Percentiles rank a stretch among this genome's conserved stretches.
These are phyloP conservation scores for Limenitis camilla DNA, from an alignment of 2,888 invertebrate species.

Conservation along the genomic window DNA sequence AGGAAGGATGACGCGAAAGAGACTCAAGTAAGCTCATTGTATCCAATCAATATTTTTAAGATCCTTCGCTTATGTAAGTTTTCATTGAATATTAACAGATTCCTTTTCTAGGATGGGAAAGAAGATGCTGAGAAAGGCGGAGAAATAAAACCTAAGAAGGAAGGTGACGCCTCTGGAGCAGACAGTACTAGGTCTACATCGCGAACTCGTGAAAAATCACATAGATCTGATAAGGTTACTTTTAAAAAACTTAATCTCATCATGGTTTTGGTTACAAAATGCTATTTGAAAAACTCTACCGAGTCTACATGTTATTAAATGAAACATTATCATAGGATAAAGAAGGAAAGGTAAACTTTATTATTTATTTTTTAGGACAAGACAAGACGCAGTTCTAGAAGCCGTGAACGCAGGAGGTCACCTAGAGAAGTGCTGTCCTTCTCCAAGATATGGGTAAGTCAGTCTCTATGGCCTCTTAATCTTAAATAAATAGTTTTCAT, in stretches of 20 bases:
- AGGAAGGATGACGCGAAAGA: slow-evolving; percentile 53
- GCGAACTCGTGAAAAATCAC: slow-evolving; percentile 54
- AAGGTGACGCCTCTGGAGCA: slow-evolving; percentile 55
- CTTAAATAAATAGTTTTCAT: background rate
- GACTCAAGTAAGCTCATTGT: slow-evolving; percentile 35
- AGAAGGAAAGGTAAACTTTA: background rate
- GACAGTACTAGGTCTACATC: slow-evolving; percentile 54
- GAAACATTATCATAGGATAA: background rate
- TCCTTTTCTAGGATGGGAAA: slow-evolving; percentile 40
- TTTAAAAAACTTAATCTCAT: background rate
- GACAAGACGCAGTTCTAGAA: slow-evolving; percentile 57
- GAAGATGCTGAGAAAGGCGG: slow-evolving; percentile 43
- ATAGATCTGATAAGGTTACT: slow-evolving; percentile 69
- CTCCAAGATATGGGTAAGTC: slow-evolving; percentile 83
- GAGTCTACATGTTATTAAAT: background rate
- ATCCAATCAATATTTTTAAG: background rate
- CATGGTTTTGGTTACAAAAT: background rate
- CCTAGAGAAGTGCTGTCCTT: slow-evolving; percentile 83
- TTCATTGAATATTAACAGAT: background rate
- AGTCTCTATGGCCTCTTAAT: background rate
- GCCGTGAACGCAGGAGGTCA: slow-evolving; percentile 69
- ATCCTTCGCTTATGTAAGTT: background rate
- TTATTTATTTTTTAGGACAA: slow-evolving; percentile 34
- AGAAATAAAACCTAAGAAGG: slow-evolving; percentile 56
- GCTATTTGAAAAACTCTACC: no score